Evolutionary conservation across 2,888 invertebrate genomes (phyloP), one percentile per base, ranked within the genome.

Genomic region (Phragmatobia fuliginosa): DNA sequence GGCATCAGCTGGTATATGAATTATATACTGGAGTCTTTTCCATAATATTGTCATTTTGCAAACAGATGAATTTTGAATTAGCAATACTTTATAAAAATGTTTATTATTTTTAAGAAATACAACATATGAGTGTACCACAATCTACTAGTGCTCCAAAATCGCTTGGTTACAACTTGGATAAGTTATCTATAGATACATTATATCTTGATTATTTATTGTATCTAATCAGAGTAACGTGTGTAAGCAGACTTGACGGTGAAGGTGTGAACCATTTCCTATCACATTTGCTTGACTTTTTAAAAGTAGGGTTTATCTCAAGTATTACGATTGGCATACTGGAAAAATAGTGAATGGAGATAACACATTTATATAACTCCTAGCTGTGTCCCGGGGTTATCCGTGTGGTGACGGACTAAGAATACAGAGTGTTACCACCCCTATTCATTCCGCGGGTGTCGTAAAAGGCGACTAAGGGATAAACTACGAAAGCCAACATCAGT

Each of bases 141-240:
- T 49, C 41, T 18, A 41, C 18, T 49, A 49, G 8, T 49, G n/a
- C 45, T 49, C 21, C n/a, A 1, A 49, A 49, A 49, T 8, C 45
- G n/a, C 8, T 21, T 49, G 21, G 33, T 41, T 38, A 31, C 2
- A 2, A 14, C 14, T 11, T n/a, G 21, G 61, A 67, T 62, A 62
- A 2, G 8, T 10, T 62, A 56, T 58, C 67, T 14, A 56, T 21
- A 62, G 31, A 58, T 62, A 62, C n/a, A 0, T 62, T 0, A 25
- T 28, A 18, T 31, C 62, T 68, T 63, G 68, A 68, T 68, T 33
- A 58, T 6, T 11, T 32, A 25, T 16, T 10, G 18, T 68, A 68
- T 49, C 45, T 49, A 63, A 63, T 49, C 45, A 28, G 21, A 25
- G n/a, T 67, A 32, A 31, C 31, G 14, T 61, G 56, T 49, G 16